phyloP scores from a whole-genome alignment of 2,888 invertebrate species.

The Leptogaster cylindrica region DNA sequence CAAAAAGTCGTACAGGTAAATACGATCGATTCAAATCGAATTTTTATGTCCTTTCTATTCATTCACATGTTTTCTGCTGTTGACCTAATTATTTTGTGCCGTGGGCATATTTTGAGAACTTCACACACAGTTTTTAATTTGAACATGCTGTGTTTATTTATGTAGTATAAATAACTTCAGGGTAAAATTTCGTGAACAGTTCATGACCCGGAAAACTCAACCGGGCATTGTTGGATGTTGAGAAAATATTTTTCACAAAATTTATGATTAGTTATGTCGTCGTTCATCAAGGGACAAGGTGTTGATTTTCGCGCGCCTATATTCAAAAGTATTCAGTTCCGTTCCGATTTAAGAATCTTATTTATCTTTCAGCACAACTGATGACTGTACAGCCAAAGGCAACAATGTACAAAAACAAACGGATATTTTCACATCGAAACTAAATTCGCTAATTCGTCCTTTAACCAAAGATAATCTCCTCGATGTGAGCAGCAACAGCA shows the following conservation, averaged over 20 bases:
- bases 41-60: not conserved
- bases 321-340: too few species aligned
- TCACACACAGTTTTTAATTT: too few species aligned
- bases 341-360: too few species aligned
- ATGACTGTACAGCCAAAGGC: conserved; percentile 67
- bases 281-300: not conserved
- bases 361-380: conserved; percentile 64
- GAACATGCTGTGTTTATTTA: too few species aligned
- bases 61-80: not conserved
- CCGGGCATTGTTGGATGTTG: too few species aligned
- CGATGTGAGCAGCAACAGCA: conserved; percentile 49
- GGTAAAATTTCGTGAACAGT: too few species aligned
- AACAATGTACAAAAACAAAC: conserved; percentile 58
- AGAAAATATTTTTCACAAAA: not conserved
- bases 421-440: conserved; percentile 58
- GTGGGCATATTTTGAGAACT: too few species aligned
- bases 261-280: not conserved
- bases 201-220: too few species aligned
- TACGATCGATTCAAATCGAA: too few species aligned
- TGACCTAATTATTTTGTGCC: too few species aligned
- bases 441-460: conserved; percentile 58
- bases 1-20: conserved; percentile 57
- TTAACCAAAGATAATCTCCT: conserved; percentile 55
- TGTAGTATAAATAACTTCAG: too few species aligned
- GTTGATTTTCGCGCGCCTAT: not conserved